Evolutionary conservation across 2,888 invertebrate species (phyloP).

Genomic region (Metallyticus violacea): DNA sequence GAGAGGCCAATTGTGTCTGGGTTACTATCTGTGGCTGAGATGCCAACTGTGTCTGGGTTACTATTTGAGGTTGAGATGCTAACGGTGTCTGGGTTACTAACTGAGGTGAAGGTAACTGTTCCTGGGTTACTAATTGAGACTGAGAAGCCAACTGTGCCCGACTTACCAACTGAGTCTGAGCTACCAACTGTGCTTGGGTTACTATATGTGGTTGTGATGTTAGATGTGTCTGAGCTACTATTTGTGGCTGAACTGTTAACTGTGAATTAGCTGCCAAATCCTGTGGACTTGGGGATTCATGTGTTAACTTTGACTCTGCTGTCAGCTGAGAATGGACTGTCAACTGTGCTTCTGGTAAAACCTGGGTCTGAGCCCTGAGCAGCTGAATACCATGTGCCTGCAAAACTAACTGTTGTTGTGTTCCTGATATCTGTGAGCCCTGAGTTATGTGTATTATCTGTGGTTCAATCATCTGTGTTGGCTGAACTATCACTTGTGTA

Average conservation of each 20-base stretch:
- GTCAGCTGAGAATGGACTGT: neutral
- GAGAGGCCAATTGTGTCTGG: neutral
- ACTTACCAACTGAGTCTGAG: neutral
- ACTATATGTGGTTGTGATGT: neutral
- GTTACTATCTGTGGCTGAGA: neutral
- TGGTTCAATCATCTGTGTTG: neutral
- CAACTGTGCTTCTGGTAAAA: neutral
- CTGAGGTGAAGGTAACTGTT: neutral
- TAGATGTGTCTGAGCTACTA: neutral
- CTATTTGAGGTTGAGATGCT: neutral
- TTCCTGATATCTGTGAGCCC: neutral
- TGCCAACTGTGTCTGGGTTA: neutral
- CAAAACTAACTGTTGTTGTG: neutral
- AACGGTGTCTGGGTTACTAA: neutral
- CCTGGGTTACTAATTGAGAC: neutral
- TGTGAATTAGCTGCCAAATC: neutral
- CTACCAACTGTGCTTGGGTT: neutral
- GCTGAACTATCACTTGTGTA: neutral
- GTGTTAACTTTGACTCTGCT: neutral
- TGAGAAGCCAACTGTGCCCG: neutral
- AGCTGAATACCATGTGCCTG: neutral
- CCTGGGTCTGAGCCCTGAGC: neutral
- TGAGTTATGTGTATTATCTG: neutral
- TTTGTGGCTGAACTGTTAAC: neutral
- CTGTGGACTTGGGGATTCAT: neutral